Conservation (phyloP, 2,113 vertebrate species). For the Empidonax traillii region DNA sequence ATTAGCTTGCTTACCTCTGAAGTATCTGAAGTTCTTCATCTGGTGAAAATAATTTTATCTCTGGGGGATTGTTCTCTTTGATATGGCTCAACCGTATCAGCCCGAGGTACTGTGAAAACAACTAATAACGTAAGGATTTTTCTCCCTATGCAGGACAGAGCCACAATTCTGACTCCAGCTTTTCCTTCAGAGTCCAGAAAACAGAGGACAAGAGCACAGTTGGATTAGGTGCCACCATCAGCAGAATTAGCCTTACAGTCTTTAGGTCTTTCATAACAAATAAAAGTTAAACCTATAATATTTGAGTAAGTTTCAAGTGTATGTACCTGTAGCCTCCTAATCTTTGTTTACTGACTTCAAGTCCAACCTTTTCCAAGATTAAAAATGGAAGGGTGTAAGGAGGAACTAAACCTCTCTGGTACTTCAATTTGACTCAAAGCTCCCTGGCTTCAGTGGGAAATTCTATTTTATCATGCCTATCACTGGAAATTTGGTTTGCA, state of each 20-base stretch:
- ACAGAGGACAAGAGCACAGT: not conserved
- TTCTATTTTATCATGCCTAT: not conserved
- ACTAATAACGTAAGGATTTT: not conserved
- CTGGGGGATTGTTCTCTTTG: not conserved
- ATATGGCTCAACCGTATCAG: accelerated
- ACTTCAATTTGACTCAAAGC: not conserved
- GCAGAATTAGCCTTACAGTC: not conserved
- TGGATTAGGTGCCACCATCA: not conserved
- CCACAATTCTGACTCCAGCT: not conserved
- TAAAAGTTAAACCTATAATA: not conserved
- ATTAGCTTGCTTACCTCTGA: not conserved
- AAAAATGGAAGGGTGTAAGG: not conserved
- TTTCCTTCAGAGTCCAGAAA: accelerated
- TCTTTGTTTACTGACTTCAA: not conserved
- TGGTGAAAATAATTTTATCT: not conserved
- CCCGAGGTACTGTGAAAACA: not conserved
- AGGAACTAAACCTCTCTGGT: not conserved
- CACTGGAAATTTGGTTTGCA: not conserved
- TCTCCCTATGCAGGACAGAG: not conserved
- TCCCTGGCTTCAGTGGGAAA: not conserved
- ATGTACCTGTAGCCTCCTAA: not conserved
- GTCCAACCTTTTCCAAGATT: not conserved
- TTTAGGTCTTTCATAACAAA: not conserved
- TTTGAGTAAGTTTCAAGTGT: not conserved
- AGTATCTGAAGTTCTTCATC: not conserved